Base-by-base conservation (phyloP, 2,797 vertebrate genomes). In the Oreochromis mossambicus region DNA sequence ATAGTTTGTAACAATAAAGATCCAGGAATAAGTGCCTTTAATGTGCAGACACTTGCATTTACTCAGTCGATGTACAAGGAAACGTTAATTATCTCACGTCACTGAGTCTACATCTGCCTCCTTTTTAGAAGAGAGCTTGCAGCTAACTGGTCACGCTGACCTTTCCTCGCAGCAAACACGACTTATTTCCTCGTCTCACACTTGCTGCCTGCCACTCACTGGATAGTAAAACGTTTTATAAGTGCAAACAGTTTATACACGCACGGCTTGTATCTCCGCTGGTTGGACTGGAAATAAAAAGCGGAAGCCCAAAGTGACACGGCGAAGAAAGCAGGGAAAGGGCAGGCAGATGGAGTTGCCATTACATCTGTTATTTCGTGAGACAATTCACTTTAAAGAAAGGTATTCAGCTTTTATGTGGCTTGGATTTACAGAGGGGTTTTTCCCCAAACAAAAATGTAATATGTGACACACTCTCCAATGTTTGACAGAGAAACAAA, bases 191-290 rank as follows among this genome's bases (percentile, higher is more conserved):
- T 91, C 83, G 34, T 56, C 83, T 91, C 83, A 82, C 61, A 83
- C 87, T 83, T 41, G 52, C 48, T 82, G 84, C 87, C 87, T 89
- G 82, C 55, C 21, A 17, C 89, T 92, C 90, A 82, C 52, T 6
- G 87, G 78, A 83, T 79, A 87, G 86, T 95, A 94, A 95, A 96
- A 94, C 32, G 43, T 86, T 92, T 85, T 85, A 89, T 87, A 89
- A 94, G 88, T 86, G 86, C 88, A 90, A 92, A 92, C 84, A 94
- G 84, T 92, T 92, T 87, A 87, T 68, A 84, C 3, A 15, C 34
- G 5, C 78, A 78, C 26, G 76, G 80, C 78, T 94, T 12, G 19
- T 84, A 83, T 92, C 89, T 83, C 77, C 58, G 75, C 58, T 83
- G 86, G 54, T 68, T 78, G 78, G 81, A 84, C 81, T 89, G 82